Percentiles rank a stretch among this genome's conserved stretches.
phyloP scores from a whole-genome alignment of 1,140 invertebrate genomes.

The Acromyrmex heyeri region DNA sequence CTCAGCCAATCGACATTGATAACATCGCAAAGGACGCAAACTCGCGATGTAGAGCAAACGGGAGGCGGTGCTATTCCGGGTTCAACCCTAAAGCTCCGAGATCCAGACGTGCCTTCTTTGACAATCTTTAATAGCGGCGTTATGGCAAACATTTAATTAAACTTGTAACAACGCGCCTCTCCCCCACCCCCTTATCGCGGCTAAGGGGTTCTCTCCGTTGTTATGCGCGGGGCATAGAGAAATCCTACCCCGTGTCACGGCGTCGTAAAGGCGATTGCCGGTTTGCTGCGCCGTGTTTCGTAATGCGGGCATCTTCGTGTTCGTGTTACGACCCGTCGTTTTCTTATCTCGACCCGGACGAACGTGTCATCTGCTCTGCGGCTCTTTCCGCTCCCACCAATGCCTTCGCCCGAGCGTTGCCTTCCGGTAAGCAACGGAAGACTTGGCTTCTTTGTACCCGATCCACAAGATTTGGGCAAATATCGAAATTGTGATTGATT shows the following conservation, averaged over 20 bases:
- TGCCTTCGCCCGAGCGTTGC: conserved; percentile 63
- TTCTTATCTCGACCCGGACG: conserved; percentile 81
- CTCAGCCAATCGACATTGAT: neutral
- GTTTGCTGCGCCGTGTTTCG: conserved; percentile 81
- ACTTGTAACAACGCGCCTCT: conserved; percentile 73
- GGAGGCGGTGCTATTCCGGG: conserved; percentile 38
- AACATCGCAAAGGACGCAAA: neutral
- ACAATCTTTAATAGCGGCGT: conserved; percentile 56
- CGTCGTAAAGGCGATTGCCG: conserved; percentile 82
- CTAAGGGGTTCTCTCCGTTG: conserved; percentile 79
- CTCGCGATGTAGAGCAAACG: neutral
- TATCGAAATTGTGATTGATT: neutral
- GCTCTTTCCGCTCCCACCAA: conserved; percentile 73
- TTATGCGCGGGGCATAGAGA: conserved; percentile 82
- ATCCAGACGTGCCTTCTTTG: conserved; percentile 64
- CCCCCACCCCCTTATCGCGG: neutral
- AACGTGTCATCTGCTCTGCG: conserved; percentile 85
- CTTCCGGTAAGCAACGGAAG: conserved; percentile 29
- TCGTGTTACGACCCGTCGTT: conserved; percentile 83
- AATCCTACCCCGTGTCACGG: conserved; percentile 67
- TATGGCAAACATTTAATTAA: conserved; percentile 84
- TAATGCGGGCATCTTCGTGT: conserved; percentile 84
- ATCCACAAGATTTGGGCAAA: neutral
- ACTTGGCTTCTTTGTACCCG: conserved; percentile 29
- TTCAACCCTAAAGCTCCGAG: conserved; percentile 58